Conservation (phyloP, 2,888 invertebrate species). For the Liodrosophila aerea region DNA sequence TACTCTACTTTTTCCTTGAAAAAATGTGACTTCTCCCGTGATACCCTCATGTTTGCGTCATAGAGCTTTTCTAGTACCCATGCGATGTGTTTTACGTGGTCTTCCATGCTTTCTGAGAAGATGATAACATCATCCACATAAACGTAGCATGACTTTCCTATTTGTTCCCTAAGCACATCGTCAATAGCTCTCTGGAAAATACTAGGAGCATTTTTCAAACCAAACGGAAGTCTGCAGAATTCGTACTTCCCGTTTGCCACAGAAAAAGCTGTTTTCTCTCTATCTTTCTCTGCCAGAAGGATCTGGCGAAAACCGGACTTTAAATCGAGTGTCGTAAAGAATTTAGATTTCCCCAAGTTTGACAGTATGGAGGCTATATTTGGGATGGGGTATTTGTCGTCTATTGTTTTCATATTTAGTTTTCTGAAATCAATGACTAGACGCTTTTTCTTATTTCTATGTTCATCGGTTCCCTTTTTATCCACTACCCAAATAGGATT, state of each 20-base stretch:
- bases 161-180: slow-evolving; percentile 6
- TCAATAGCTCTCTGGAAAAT: slow-evolving; percentile 21
- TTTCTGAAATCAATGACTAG: slow-evolving; percentile 1
- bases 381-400: slow-evolving; percentile 2
- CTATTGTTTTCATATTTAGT: slow-evolving; percentile 3
- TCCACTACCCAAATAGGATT: neutral
- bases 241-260: slow-evolving; percentile 18
- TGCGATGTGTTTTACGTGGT: slow-evolving; percentile 4
- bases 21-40: neutral
- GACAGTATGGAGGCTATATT: neutral
- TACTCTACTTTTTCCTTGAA: neutral
- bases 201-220: slow-evolving; percentile 11
- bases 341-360: neutral
- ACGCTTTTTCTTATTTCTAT: neutral
- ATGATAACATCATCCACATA: slow-evolving; percentile 13
- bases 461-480: slow-evolving; percentile 1
- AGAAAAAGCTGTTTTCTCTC: slow-evolving; percentile 20
- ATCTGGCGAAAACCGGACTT: slow-evolving; percentile 1
- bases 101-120: neutral
- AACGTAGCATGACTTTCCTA: slow-evolving; percentile 13
- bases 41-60: slow-evolving; percentile 1
- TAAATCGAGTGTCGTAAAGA: neutral
- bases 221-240: slow-evolving; percentile 18
- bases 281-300: neutral
- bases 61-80: slow-evolving; percentile 2